Evolutionary conservation across 2,888 invertebrate species (phyloP).

Genomic region (Kryphioiulus occultus): DNA sequence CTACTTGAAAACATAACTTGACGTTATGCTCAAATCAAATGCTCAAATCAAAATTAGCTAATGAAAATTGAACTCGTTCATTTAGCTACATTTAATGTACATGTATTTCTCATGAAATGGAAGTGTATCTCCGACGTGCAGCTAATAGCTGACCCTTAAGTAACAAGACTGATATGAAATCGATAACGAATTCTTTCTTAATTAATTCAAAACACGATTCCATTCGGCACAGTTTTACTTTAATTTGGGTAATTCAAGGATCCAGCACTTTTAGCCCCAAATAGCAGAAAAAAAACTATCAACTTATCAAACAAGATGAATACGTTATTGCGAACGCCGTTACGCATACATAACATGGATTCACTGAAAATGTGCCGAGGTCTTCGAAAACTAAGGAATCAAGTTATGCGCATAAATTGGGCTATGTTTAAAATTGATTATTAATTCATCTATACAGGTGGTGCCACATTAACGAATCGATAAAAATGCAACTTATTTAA

Average conservation of each 20-base stretch:
- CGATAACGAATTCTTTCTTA: background rate
- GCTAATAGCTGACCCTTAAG: too few species aligned
- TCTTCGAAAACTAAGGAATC: background rate
- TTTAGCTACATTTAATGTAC: too few species aligned
- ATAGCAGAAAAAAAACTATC: background rate
- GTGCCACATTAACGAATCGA: too few species aligned
- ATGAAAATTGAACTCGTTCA: too few species aligned
- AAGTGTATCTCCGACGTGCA: too few species aligned
- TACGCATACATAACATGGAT: background rate
- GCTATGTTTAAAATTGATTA: background rate
- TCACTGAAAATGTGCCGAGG: background rate
- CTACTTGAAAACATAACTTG: too few species aligned
- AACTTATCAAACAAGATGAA: background rate
- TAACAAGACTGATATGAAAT: background rate
- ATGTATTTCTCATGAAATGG: too few species aligned
- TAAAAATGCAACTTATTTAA: too few species aligned
- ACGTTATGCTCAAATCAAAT: too few species aligned
- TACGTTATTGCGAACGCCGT: background rate
- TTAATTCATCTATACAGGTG: background rate
- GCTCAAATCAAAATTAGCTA: too few species aligned
- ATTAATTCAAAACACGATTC: background rate
- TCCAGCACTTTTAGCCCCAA: background rate
- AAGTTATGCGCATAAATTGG: constrained; percentile 3
- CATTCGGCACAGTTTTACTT: background rate
- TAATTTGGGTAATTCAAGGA: background rate